Evolutionary conservation across 2,888 invertebrate species (phyloP).

Genomic region (Cylloceria caligata): DNA sequence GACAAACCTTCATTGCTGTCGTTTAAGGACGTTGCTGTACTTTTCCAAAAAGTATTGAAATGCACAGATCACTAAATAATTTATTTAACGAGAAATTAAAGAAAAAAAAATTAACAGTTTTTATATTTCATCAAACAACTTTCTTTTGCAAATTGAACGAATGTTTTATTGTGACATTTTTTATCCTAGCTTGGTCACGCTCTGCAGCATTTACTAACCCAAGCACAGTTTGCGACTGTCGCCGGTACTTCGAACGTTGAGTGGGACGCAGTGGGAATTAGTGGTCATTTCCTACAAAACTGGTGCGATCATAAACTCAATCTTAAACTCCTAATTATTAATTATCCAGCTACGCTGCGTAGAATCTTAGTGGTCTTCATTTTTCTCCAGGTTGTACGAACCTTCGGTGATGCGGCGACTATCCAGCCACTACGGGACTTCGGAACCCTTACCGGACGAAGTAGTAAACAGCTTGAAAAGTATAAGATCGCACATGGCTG

Average conservation of each 20-base stretch:
- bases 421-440: conserved; percentile 91
- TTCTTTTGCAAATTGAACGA: neutral
- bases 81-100: no score
- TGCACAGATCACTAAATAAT: neutral
- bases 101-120: neutral
- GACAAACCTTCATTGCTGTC: conserved; percentile 90
- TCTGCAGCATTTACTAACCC: conserved; percentile 94
- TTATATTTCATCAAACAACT: neutral
- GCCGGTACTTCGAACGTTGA: conserved; percentile 95
- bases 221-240: conserved; percentile 92
- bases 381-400: conserved; percentile 86
- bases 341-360: neutral
- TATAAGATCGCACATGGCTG: conserved; percentile 91
- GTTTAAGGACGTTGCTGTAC: conserved; percentile 90
- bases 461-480: conserved; percentile 88
- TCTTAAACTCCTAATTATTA: neutral
- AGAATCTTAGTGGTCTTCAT: neutral
- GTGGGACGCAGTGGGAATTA: conserved; percentile 96
- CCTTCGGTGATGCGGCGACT: conserved; percentile 87
- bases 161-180: conserved; percentile 40
- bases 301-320: conserved; percentile 85
- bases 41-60: conserved; percentile 89
- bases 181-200: conserved; percentile 91
- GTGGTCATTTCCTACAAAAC: conserved; percentile 92
- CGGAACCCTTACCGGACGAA: conserved; percentile 89